Base-by-base conservation (phyloP, 92 coral and sea anemone species). In the Siderastrea siderea region DNA sequence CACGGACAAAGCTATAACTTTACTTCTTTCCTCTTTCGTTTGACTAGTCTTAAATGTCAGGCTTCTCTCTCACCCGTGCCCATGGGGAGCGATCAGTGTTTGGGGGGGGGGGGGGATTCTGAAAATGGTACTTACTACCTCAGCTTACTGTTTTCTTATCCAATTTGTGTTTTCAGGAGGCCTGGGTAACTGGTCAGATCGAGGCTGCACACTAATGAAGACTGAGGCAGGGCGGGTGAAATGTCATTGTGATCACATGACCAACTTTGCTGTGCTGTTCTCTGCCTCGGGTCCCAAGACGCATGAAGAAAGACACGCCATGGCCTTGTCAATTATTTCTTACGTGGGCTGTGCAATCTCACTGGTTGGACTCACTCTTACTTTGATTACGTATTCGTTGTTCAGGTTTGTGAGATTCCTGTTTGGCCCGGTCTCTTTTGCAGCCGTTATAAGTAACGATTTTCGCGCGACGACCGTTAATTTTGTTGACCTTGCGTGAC, bases 341-440 rank as follows among this genome's bases (percentile, higher is more conserved):
- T 95, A 90, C 80, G 86, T 97, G 38, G 99, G 99, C 14, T 97
- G 99, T 72, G 96, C 90, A 4, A 90, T 97, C 45, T 97, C 99
- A n/a, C 68, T 97, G 70, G 74, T 93, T 12, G 98, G 97, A 13
- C 87, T 91, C 16, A 11, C 83, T 2, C 79, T 95, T 2, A 97
- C 99, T 4, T 91, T 97, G 70, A 79, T 97, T 7, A 97, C 99
- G 63, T 97, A 90, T 86, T 68, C 90, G 11, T 49, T 95, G 72
- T 97, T 97, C 94, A 96, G 98, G 99, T 97, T 66, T 66, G 89
- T 78, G 47, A 5, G 5, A 14, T 26, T 71, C 8, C 62, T 2
- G 16, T 47, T 16, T 17, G 46, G 47, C 48, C 13, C 10, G 55
- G 19, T 5, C 68, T 26, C 68, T 5, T 64, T 15, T 63, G 38